Evolutionary conservation across 1,140 invertebrate species (phyloP), one percentile per base, ranked within the genome.

Genomic region (Stratiolaelaps scimitus): DNA sequence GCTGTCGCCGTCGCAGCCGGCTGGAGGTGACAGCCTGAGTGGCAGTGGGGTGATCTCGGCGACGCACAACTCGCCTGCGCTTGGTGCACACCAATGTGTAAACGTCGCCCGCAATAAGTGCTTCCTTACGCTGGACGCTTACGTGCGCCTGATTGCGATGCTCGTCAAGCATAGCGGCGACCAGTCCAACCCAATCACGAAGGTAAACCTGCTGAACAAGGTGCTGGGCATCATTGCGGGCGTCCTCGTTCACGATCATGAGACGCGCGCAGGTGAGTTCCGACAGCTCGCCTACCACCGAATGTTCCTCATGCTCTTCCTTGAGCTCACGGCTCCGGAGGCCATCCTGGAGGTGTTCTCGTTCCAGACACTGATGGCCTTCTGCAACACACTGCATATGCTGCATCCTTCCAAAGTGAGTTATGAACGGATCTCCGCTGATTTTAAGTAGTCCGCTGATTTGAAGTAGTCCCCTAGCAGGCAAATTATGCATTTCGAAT

Each of bases 221-320:
- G 81, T 88, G 65, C 77, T 98, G 65, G 92, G 91, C 17, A 94
- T 99, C 70, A 87, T 98, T 1, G 88, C 92, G 17, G 92, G 92
- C 0, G 91, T 94, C 26, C 77, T 98, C 44, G 78, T 96, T 1
- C 89, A 92, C 76, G 95, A 98, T 74, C 94, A 98, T 71, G 94
- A 97, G 68, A 83, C 80, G 13, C 78, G 78, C 66, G 85, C 77
- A 79, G 81, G 81, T 0, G 89, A 93, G 64, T 98, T 99, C 77
- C 91, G 97, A 72, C 92, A 97, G 75, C 78, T 98, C 65, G 92
- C 95, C 0, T 99, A 98, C 77, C 93, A 98, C 73, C 81, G 96
- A 28, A 90, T 98, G 67, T 89, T 98, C 66, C 89, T 97, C 48
- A 95, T 95, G 83, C 81, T 99, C 1, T 97, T 98, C 75, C 83